phyloP scores from a whole-genome alignment of 2,113 vertebrate genomes.

The Parus major region DNA sequence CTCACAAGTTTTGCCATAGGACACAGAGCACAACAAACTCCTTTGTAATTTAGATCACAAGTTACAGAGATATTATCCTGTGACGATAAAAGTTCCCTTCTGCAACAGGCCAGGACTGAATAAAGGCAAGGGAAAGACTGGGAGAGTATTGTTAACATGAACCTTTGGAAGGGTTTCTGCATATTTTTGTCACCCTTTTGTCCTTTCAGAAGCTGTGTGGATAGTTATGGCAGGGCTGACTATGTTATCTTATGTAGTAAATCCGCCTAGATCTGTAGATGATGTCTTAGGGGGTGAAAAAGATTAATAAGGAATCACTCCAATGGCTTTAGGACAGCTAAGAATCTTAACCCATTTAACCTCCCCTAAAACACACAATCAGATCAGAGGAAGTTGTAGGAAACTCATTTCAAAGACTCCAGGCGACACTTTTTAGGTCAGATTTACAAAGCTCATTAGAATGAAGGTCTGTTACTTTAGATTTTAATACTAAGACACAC shows the following conservation, averaged over 20 bases:
- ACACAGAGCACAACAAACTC: background rate
- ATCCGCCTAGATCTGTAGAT: constrained; percentile 90
- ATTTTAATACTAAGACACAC: constrained; percentile 72
- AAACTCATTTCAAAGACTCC: constrained; percentile 79
- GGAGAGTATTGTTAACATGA: background rate
- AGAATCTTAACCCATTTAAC: constrained; percentile 94
- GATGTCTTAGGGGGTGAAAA: constrained; percentile 89
- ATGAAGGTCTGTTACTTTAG: constrained; percentile 69
- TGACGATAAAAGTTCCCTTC: constrained; percentile 6
- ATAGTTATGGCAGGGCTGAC: constrained; percentile 73
- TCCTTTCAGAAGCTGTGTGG: constrained; percentile 53
- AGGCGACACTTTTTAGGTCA: constrained; percentile 74
- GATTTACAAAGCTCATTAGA: constrained; percentile 72
- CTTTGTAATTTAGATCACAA: constrained; percentile 58
- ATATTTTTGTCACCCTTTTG: constrained; percentile 63
- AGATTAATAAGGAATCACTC: constrained; percentile 93
- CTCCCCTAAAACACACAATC: constrained; percentile 80
- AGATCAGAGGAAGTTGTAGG: constrained; percentile 76
- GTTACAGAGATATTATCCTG: constrained; percentile 21
- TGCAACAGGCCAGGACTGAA: background rate
- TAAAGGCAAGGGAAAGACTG: background rate
- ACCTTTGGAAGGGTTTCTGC: background rate
- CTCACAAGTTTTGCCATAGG: constrained; percentile 59
- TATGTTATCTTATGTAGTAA: constrained; percentile 81
- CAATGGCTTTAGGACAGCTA: constrained; percentile 88